Evolutionary conservation across 1,140 invertebrate species (phyloP), one percentile per base, ranked within the genome.

Genomic region (Babylonia areolata): DNA sequence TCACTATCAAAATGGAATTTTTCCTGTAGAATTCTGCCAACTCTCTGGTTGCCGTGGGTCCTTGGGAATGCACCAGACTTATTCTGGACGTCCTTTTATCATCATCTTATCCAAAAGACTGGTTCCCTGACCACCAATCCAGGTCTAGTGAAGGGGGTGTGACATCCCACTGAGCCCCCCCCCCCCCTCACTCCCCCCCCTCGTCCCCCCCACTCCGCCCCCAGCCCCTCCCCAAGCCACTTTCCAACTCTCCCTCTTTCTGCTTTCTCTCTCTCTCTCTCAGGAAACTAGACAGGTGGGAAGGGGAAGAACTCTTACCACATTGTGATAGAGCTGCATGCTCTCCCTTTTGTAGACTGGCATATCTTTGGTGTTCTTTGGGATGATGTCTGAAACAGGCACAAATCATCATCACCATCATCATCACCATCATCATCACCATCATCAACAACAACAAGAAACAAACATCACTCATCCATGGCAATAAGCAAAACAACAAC

Each of bases 251-350:
- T 31, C 5, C 5, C 23, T 11, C n/a, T 35, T n/a, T n/a, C n/a
- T n/a, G n/a, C n/a, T n/a, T n/a, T n/a, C n/a, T n/a, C n/a, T n/a
- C n/a, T n/a, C n/a, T n/a, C n/a, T n/a, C n/a, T n/a, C n/a, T n/a
- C n/a, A n/a, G n/a, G n/a, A n/a, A n/a, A n/a, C n/a, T n/a, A n/a
- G n/a, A n/a, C n/a, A n/a, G n/a, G n/a, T 20, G 37, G 35, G 15
- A 77, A 64, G 80, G 37, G 33, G 35, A 37, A 40, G 78, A 87
- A 64, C 75, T 86, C 92, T 87, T 88, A 94, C 93, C 89, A 94
- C 91, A 89, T 92, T 93, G 86, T 93, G 93, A 87, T 94, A 93
- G 64, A 91, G 90, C 85, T 91, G 91, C 89, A 93, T 93, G 83
- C 92, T 94, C 78, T 94, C 92, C 79, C 93, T 89, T 81, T 91